These are phyloP conservation scores for Rhaphigaster nebulosa DNA, from an alignment of 2,888 invertebrate species.

Conservation along the genomic window DNA sequence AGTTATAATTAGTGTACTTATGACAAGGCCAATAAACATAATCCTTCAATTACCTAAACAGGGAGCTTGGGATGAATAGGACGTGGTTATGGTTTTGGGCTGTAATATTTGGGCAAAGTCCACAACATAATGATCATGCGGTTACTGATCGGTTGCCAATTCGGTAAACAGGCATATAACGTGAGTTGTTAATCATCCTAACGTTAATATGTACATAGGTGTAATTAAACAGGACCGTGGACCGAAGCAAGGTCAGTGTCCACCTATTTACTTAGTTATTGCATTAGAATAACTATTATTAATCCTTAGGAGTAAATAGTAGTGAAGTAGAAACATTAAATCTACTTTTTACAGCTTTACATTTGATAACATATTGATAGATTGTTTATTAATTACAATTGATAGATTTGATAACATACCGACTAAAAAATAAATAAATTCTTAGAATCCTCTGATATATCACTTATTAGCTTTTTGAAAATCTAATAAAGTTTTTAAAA, in stretches of 20 bases:
- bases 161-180: background rate
- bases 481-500: no score
- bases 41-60: background rate
- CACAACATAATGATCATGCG: background rate
- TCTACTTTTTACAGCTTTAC: no score
- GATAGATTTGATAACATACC: no score
- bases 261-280: background rate
- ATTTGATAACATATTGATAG: no score
- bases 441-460: no score
- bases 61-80: background rate
- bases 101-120: background rate
- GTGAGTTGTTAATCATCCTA: background rate
- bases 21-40: background rate
- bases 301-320: background rate
- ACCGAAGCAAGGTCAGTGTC: background rate
- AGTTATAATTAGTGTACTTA: background rate
- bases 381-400: no score
- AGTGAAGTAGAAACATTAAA: no score
- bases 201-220: background rate
- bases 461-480: no score
- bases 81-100: background rate
- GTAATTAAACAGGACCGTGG: background rate
- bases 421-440: no score
- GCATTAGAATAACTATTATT: background rate
- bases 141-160: background rate